phyloP scores from a whole-genome alignment of 2,888 invertebrate species.

The Teleiodes luculella region DNA sequence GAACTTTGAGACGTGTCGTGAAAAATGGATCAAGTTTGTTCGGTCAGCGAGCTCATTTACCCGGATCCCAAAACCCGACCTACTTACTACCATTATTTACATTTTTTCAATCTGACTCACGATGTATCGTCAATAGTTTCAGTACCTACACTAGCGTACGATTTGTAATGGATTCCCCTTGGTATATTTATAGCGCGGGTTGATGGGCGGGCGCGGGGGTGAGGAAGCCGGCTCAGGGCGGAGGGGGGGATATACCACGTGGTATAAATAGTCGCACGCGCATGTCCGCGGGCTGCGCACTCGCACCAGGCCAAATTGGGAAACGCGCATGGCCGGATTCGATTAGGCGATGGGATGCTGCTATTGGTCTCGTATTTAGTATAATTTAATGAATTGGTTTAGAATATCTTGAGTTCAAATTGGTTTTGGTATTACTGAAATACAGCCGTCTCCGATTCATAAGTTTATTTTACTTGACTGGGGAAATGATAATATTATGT shows the following conservation, averaged over 20 bases:
- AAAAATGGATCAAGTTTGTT: neutral
- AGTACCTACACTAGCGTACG: conserved; percentile 33
- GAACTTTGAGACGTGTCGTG: neutral
- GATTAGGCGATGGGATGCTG: conserved; percentile 27
- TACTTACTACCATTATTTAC: conserved; percentile 28
- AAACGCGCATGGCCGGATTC: conserved; percentile 46
- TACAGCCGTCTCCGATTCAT: too few species aligned
- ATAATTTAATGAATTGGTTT: neutral
- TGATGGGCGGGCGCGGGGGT: conserved; percentile 31
- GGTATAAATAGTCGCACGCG: conserved; percentile 70
- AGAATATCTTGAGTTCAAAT: too few species aligned
- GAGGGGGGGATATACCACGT: conserved; percentile 47
- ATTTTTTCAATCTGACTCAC: conserved; percentile 41
- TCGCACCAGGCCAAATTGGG: conserved; percentile 69
- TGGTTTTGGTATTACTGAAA: too few species aligned
- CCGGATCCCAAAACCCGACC: neutral
- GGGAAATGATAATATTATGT: too few species aligned
- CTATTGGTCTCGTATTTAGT: neutral
- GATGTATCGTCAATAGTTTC: conserved; percentile 38
- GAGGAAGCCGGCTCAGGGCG: conserved; percentile 18
- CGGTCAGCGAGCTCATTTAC: neutral
- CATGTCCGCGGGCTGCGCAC: conserved; percentile 50
- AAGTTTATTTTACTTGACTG: too few species aligned
- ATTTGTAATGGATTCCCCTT: conserved; percentile 65
- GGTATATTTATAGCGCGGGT: conserved; percentile 63